Conservation (phyloP, 2,797 vertebrate species). For the Anas acuta region DNA sequence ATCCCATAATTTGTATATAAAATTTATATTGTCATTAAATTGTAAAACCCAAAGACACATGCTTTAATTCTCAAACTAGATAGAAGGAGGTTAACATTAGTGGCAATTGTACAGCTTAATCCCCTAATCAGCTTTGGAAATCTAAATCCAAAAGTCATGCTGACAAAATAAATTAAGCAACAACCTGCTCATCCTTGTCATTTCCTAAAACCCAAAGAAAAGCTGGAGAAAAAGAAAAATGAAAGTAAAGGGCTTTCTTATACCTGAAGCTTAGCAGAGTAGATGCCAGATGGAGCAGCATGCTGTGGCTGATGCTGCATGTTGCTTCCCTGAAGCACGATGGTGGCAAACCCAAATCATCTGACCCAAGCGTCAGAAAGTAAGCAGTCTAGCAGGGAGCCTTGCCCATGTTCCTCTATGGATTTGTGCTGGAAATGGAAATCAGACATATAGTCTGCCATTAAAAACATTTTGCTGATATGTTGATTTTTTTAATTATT, state of each 20-base stretch:
- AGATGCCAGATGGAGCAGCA: background rate
- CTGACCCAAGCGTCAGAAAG: background rate
- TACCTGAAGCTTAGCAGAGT: background rate
- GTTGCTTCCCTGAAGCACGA: background rate
- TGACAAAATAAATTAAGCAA: conserved; percentile 47
- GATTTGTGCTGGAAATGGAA: background rate
- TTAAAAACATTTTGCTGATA: background rate
- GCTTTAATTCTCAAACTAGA: conserved; percentile 1
- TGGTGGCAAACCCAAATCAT: background rate
- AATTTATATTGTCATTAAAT: background rate
- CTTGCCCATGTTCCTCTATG: background rate
- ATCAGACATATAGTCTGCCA: background rate
- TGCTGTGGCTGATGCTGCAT: fast-evolving
- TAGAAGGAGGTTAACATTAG: background rate
- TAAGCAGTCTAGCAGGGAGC: fast-evolving
- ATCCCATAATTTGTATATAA: background rate
- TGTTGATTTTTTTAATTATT: background rate
- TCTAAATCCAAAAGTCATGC: conserved; percentile 1
- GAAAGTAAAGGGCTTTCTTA: background rate
- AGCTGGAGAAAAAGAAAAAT: background rate
- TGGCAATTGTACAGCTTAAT: conserved; percentile 4
- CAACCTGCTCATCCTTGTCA: background rate
- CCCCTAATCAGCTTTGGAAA: conserved; percentile 23
- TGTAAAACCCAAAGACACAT: background rate
- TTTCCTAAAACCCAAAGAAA: background rate